Evolutionary conservation across 1,140 invertebrate genomes (phyloP), one percentile per base, ranked within the genome.

Genomic region (Rhagoletis pomonella): DNA sequence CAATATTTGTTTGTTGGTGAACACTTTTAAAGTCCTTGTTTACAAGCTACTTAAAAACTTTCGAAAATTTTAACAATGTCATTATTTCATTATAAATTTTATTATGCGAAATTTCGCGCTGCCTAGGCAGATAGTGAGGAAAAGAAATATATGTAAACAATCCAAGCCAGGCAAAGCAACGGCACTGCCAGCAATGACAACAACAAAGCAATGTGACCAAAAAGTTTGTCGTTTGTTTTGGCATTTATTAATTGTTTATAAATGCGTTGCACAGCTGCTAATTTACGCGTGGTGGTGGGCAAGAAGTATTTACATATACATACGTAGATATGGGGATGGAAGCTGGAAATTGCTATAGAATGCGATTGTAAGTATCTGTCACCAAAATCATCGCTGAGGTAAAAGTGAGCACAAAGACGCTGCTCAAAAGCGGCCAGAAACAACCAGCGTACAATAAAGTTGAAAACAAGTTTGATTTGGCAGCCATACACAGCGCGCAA

Each of bases 31-130:
- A 29, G 19, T 17, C 73, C 47, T 19, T 81, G 73, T 81, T 81
- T 81, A 81, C 73, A 81, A 81, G 73, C 73, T 81, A 81, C 73
- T 81, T 55, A 81, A 81, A 81, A 81, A 81, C 73, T 81, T 81
- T 81, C 14, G 7, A 42, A 81, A 81, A 81, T 81, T 81, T 19
- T 81, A 42, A 81, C 73, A 81, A 81, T 47, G 73, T 55, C 73
- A 81, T 81, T 81, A 81, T 81, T 81, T 81, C 73, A 81, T 81
- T 81, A 81, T 81, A 81, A 81, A 81, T 81, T 81, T 81, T 81
- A 81, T 81, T 81, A 81, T 81, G 73, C 73, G 73, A n/a, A 81
- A 29, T 73, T 73, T 73, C n/a, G 47, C 69, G 17, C 44, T 47
- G 17, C 19, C 10, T 19, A 81, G 19, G 73, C 73, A 14, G 50